These are phyloP conservation scores for Hyperopisus bebe DNA, from an alignment of 2,113 vertebrate genomes.

Conservation along the genomic window DNA sequence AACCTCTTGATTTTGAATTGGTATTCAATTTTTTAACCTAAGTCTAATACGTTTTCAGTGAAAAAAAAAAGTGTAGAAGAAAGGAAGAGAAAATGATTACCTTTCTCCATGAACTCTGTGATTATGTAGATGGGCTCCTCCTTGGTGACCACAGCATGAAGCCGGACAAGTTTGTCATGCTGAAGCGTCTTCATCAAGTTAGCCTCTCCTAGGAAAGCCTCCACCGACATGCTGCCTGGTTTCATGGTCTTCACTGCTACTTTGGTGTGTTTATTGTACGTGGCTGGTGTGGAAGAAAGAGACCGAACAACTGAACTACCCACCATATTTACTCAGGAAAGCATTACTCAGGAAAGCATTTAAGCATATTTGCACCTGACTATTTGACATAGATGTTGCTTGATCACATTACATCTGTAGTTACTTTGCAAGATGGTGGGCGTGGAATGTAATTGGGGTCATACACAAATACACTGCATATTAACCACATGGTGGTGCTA, in stretches of 20 bases:
- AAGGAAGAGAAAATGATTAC: conserved; percentile 42
- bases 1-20: not conserved
- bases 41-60: not conserved
- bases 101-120: conserved; percentile 96
- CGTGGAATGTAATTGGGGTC: not conserved
- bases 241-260: conserved; percentile 98
- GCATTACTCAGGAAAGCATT: too few relatives aligned
- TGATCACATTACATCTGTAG: not conserved
- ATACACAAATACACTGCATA: not conserved
- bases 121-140: conserved; percentile 94
- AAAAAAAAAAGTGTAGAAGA: not conserved
- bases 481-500: not conserved
- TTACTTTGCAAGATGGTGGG: not conserved
- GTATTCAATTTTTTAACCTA: not conserved
- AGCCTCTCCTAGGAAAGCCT: conserved; percentile 86
- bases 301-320: not conserved
- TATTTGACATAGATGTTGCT: not conserved
- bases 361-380: not conserved
- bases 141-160: conserved; percentile 81
- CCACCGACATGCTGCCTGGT: conserved; percentile 83
- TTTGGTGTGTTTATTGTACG: conserved; percentile 90
- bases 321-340: not conserved
- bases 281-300: conserved; percentile 54
- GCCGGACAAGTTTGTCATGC: conserved; percentile 86
- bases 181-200: conserved; percentile 92